Percentiles rank a stretch among this genome's conserved stretches.
Conservation (phyloP, 1,140 invertebrate species). For the Rhizoglyphus robini region DNA sequence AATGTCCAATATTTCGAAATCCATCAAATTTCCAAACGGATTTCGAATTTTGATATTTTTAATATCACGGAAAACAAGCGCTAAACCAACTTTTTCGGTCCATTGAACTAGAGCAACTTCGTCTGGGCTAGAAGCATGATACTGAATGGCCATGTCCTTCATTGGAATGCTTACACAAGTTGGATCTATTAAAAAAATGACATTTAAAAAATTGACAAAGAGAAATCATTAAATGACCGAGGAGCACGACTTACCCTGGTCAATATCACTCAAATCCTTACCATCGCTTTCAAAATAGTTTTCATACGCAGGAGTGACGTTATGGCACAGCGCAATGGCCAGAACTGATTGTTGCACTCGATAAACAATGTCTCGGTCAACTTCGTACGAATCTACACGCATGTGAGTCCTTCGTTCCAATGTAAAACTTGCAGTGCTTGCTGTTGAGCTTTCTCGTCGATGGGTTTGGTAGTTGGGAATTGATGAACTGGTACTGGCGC, state of each 20-base stretch:
- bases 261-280: slow-evolving; percentile 26
- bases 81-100: slow-evolving; percentile 52
- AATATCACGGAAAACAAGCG: slow-evolving; percentile 54
- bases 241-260: slow-evolving; percentile 15
- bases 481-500: slow-evolving; percentile 5
- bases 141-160: slow-evolving; percentile 29
- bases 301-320: slow-evolving; percentile 95
- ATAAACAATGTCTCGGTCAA: slow-evolving; percentile 24
- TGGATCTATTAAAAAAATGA: slow-evolving; percentile 1
- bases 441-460: slow-evolving; percentile 23
- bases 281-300: slow-evolving; percentile 25
- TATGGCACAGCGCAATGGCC: slow-evolving; percentile 91
- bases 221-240: not conserved
- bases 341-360: slow-evolving; percentile 78
- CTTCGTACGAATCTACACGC: slow-evolving; percentile 25
- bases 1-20: slow-evolving; percentile 79
- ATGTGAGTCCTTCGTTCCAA: slow-evolving; percentile 22
- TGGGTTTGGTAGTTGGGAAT: slow-evolving; percentile 21
- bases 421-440: slow-evolving; percentile 22
- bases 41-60: slow-evolving; percentile 60
- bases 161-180: slow-evolving; percentile 23
- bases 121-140: slow-evolving; percentile 91
- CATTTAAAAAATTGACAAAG: not conserved
- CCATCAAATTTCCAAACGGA: slow-evolving; percentile 51
- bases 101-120: slow-evolving; percentile 75